Conservation (phyloP, 2,113 vertebrate genomes). For the Oreotrochilus melanogaster region DNA sequence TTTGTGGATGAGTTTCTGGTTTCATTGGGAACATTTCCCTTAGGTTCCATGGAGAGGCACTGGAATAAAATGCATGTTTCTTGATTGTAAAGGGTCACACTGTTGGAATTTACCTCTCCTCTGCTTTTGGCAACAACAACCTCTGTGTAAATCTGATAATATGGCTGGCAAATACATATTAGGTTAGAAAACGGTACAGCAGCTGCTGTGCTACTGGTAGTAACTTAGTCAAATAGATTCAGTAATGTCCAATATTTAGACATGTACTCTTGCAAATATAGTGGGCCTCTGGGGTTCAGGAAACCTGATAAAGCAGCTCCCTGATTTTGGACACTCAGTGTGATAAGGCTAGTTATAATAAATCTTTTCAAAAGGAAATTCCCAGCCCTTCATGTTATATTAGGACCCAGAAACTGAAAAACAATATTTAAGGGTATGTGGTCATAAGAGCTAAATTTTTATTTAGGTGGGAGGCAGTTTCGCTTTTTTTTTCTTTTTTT, state of each 20-base stretch:
- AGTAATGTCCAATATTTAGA: slow-evolving; percentile 63
- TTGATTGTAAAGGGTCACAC: not conserved
- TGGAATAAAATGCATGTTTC: not conserved
- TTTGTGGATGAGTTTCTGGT: not conserved
- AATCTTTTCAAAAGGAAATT: slow-evolving; percentile 16
- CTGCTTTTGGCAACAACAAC: slow-evolving; percentile 41
- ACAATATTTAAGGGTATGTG: not conserved
- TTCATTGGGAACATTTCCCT: not conserved
- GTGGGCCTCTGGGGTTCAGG: slow-evolving; percentile 6
- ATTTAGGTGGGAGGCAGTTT: rapidly evolving
- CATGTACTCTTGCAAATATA: slow-evolving; percentile 53
- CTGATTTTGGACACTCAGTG: slow-evolving; percentile 7
- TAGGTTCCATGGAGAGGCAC: not conserved
- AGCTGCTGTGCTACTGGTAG: slow-evolving; percentile 59
- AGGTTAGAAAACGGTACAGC: slow-evolving; percentile 3
- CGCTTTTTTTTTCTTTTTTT: rapidly evolving
- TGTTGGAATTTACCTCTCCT: slow-evolving; percentile 59
- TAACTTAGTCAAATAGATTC: slow-evolving; percentile 70
- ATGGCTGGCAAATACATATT: slow-evolving; percentile 40
- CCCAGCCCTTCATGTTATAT: not conserved
- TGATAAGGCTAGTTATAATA: not conserved
- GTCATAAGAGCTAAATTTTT: not conserved
- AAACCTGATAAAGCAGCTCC: slow-evolving; percentile 12
- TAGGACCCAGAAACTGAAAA: not conserved
- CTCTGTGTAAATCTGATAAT: slow-evolving; percentile 66